A percentile compares a stretch with the other conserved stretches of the same genome.
These are phyloP conservation scores for Pectinophora gossypiella DNA, from an alignment of 1,140 invertebrate species.

Conservation along the genomic window DNA sequence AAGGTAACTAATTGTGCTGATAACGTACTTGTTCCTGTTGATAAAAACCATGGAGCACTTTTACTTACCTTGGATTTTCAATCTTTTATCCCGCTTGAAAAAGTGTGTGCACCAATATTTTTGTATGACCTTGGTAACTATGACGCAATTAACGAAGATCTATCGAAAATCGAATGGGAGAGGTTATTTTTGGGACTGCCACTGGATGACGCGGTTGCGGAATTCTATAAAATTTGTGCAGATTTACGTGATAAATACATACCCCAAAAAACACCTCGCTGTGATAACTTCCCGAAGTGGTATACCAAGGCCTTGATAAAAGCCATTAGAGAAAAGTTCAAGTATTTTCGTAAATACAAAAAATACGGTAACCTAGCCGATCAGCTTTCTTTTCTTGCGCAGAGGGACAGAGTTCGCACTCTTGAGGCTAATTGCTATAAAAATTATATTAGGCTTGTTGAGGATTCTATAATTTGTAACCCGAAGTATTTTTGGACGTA, in stretches of 20 bases:
- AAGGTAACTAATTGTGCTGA: no score
- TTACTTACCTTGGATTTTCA: no score
- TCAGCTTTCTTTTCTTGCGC: no score
- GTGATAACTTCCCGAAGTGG: neutral
- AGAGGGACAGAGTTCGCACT: no score
- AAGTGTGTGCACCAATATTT: no score
- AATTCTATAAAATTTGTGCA: neutral
- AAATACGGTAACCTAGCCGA: neutral
- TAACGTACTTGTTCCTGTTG: no score
- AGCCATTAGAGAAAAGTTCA: neutral
- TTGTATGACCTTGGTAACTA: no score
- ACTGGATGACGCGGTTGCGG: neutral
- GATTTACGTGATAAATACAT: neutral
- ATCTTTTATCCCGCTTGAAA: no score
- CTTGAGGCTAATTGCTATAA: neutral
- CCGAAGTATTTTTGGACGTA: neutral
- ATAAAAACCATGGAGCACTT: no score
- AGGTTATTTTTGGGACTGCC: neutral
- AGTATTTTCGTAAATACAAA: neutral
- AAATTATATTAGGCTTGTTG: neutral
- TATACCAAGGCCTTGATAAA: neutral
- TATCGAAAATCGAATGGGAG: neutral
- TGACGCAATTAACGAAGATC: neutral
- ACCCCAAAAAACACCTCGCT: neutral
- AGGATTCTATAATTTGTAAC: neutral